Percentiles rank a stretch among this genome's conserved stretches.
Conservation (phyloP, 2,888 invertebrate species). For the Eupithecia subumbrata region DNA sequence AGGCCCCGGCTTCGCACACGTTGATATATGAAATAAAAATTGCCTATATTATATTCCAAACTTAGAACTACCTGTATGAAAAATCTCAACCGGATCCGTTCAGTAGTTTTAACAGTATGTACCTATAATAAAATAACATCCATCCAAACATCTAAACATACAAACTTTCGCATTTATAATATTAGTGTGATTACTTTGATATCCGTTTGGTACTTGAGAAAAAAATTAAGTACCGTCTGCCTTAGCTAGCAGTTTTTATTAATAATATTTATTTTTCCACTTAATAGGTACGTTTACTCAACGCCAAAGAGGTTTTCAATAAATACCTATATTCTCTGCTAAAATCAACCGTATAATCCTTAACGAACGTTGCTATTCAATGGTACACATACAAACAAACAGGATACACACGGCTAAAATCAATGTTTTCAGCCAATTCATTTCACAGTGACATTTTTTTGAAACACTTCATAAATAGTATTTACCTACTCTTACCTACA, state of each 20-base stretch:
- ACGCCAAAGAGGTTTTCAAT: background rate
- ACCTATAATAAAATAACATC: no score
- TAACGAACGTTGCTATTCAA: slow-evolving; percentile 18
- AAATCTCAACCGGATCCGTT: no score
- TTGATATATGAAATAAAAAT: no score
- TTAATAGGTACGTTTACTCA: background rate
- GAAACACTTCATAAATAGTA: background rate
- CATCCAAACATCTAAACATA: no score
- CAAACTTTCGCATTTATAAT: no score
- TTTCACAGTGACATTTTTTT: background rate
- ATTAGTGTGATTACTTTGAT: no score
- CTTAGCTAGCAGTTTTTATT: background rate
- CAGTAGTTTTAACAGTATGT: no score
- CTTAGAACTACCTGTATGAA: no score
- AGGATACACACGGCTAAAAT: background rate
- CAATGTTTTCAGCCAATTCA: background rate
- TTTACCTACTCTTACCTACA: background rate
- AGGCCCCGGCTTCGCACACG: no score
- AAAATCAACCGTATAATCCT: slow-evolving; percentile 18
- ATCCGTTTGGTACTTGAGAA: no score
- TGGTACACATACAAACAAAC: slow-evolving; percentile 18
- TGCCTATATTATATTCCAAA: no score
- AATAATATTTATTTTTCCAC: background rate
- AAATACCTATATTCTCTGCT: background rate
- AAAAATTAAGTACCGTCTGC: background rate